Evolutionary conservation across 2,113 vertebrate genomes (phyloP).

Genomic region (Podarcis muralis): DNA sequence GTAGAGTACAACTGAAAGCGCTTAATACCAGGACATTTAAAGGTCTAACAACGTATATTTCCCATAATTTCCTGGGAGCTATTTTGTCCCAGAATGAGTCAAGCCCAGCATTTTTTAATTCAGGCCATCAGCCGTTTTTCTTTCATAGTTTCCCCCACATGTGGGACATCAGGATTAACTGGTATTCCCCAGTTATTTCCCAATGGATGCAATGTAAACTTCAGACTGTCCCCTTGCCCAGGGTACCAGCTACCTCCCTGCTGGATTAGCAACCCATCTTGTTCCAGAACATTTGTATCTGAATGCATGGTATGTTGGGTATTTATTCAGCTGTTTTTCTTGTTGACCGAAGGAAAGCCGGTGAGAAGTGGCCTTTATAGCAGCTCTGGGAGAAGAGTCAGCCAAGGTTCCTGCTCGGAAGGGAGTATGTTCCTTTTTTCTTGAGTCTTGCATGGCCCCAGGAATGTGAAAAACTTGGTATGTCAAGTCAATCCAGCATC

Average conservation of each 20-base stretch:
- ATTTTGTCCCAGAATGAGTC: no score
- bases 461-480: neutral
- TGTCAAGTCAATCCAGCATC: neutral
- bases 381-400: neutral
- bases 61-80: no score
- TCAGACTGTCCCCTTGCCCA: neutral
- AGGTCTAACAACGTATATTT: no score
- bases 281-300: neutral
- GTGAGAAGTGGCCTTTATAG: neutral
- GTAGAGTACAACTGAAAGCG: no score
- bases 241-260: neutral
- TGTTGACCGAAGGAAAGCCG: neutral
- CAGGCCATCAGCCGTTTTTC: no score
- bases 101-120: no score
- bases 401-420: neutral
- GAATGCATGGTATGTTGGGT: neutral
- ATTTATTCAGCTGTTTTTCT: neutral
- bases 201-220: no score
- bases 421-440: neutral
- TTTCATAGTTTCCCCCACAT: no score
- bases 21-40: no score
- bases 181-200: no score
- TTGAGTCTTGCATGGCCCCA: neutral
- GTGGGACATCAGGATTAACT: no score
- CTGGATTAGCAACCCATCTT: neutral